Conservation (phyloP, 2,113 vertebrate species). For the Aix galericulata region DNA sequence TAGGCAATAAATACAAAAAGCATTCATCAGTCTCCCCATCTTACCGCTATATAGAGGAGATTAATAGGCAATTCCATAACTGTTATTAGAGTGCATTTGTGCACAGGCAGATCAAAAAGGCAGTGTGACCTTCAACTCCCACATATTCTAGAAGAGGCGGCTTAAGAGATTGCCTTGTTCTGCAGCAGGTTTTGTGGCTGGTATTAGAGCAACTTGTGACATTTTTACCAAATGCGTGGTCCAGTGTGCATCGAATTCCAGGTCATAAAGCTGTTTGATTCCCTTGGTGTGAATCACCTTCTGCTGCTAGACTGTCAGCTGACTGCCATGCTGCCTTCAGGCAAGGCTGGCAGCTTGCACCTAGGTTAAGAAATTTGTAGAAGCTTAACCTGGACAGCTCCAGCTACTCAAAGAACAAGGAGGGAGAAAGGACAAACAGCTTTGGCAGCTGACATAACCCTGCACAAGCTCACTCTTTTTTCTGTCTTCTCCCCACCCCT, state of each 20-base stretch:
- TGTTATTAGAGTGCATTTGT: background rate
- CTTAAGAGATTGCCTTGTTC: background rate
- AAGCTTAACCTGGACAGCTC: background rate
- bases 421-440: background rate
- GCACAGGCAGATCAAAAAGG: background rate
- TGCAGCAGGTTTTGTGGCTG: accelerated
- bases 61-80: background rate
- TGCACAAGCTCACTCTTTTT: background rate
- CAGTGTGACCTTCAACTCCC: background rate
- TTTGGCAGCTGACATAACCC: background rate
- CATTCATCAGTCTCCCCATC: background rate
- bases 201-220: background rate
- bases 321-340: background rate
- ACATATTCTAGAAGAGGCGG: background rate
- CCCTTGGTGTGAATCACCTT: background rate
- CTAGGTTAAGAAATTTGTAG: background rate
- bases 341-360: background rate
- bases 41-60: background rate
- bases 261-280: background rate
- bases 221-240: background rate
- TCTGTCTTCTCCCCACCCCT: background rate
- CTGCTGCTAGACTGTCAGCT: background rate
- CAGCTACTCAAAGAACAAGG: background rate
- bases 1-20: background rate
- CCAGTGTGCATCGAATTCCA: background rate